Conservation (phyloP, 1,140 invertebrate genomes). For the Aphelenchoides besseyi region DNA sequence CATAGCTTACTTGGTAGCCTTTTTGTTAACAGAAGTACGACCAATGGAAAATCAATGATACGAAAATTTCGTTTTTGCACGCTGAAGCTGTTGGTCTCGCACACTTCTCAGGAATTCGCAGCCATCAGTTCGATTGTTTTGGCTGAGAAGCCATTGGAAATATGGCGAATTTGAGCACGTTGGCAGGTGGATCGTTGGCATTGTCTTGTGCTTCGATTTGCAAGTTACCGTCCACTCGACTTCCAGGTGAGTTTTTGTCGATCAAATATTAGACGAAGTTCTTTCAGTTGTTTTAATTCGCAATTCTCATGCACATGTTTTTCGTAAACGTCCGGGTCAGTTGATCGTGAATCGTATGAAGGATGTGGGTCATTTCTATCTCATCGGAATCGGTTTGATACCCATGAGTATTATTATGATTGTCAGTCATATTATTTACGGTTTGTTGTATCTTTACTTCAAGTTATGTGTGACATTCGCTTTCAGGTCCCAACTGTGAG, state of each 20-base stretch:
- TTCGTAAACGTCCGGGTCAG: conserved; percentile 49
- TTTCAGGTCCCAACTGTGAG: conserved; percentile 52
- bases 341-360: conserved; percentile 52
- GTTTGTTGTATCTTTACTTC: conserved; percentile 22
- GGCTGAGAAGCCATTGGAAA: neutral
- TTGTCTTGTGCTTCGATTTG: neutral
- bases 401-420: conserved; percentile 34
- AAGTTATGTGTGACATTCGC: conserved; percentile 16
- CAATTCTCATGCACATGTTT: conserved; percentile 40
- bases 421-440: conserved; percentile 51
- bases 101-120: too few species aligned
- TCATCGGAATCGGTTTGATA: conserved; percentile 49
- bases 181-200: conserved; percentile 1
- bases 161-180: conserved; percentile 6
- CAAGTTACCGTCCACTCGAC: neutral
- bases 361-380: conserved; percentile 51
- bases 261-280: neutral
- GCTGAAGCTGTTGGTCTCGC: too few species aligned
- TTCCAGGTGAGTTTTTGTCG: neutral
- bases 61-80: too few species aligned
- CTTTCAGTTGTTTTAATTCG: conserved; percentile 1
- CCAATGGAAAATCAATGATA: too few species aligned
- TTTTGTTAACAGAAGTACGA: too few species aligned
- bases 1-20: too few species aligned
- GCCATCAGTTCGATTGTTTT: too few species aligned